These are phyloP conservation scores for Hapalemur alaotrensis DNA, from an alignment of 2,797 vertebrate genomes.

Conservation along the genomic window DNA sequence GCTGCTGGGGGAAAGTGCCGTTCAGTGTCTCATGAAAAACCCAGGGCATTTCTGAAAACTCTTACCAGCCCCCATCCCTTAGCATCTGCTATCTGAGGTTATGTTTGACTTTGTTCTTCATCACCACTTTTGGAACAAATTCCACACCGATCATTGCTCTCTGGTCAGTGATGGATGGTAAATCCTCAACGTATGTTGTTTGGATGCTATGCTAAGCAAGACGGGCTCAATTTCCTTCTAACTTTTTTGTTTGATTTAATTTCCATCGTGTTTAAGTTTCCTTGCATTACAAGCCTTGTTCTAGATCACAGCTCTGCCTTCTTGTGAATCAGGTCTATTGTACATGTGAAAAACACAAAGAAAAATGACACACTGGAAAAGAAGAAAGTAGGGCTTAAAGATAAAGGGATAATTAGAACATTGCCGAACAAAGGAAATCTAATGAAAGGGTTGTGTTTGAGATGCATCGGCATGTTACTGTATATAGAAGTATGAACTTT, in stretches of 20 bases:
- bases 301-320: slow-evolving; percentile 53
- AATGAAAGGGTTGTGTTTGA: slow-evolving; percentile 60
- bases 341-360: slow-evolving; percentile 65
- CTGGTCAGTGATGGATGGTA: not conserved
- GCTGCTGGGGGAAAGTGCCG: not conserved
- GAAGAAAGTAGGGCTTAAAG: slow-evolving; percentile 65
- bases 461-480: slow-evolving; percentile 18
- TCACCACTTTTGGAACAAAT: not conserved
- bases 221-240: slow-evolving; percentile 26
- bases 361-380: slow-evolving; percentile 67
- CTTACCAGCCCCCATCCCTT: no score
- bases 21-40: not conserved
- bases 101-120: not conserved
- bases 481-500: slow-evolving; percentile 56
- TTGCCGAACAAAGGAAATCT: slow-evolving; percentile 61
- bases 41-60: not conserved
- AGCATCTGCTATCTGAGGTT: not conserved
- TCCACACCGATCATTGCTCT: not conserved
- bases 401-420: slow-evolving; percentile 77
- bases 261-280: slow-evolving; percentile 70
- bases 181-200: not conserved
- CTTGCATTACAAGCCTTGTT: slow-evolving; percentile 54
- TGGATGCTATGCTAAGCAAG: slow-evolving; percentile 52
- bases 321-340: slow-evolving; percentile 73
- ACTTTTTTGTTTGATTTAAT: slow-evolving; percentile 68